phyloP scores from a whole-genome alignment of 2,888 invertebrate genomes.

The Drosophila algonquin region DNA sequence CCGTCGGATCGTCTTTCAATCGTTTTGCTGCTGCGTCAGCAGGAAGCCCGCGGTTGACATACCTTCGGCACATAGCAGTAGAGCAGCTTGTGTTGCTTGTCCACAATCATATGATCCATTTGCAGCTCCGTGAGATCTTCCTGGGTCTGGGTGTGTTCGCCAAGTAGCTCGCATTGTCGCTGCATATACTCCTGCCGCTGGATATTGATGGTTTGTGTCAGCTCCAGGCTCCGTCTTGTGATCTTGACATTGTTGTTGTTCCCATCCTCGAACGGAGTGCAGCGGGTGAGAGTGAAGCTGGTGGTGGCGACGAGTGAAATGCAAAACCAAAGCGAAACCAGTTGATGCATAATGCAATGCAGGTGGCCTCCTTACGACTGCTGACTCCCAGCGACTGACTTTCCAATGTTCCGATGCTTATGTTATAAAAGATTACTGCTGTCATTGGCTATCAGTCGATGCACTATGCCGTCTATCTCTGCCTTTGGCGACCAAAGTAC shows the following conservation, averaged over 20 bases:
- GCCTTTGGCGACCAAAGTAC: constrained; percentile 79
- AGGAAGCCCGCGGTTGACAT: constrained; percentile 44
- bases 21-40: constrained; percentile 30
- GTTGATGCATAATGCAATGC: constrained; percentile 46
- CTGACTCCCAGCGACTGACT: constrained; percentile 18
- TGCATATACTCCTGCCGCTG: constrained; percentile 87
- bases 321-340: constrained; percentile 43
- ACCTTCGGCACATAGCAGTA: constrained; percentile 98
- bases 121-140: constrained; percentile 85
- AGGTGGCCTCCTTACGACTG: constrained; percentile 19
- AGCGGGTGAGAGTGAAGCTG: constrained; percentile 40
- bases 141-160: constrained; percentile 81
- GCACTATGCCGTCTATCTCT: constrained; percentile 44
- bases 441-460: constrained; percentile 8
- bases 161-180: constrained; percentile 86
- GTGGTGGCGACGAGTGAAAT: constrained; percentile 35
- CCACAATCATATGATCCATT: constrained; percentile 92
- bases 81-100: constrained; percentile 92
- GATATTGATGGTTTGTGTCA: constrained; percentile 87
- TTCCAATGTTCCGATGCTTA: constrained; percentile 15
- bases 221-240: constrained; percentile 85
- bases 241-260: constrained; percentile 84
- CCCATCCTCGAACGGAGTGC: constrained; percentile 78
- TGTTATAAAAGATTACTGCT: constrained; percentile 7
- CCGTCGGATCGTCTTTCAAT: background rate